Conservation (phyloP, 2,888 invertebrate species). For the Synanthedon myopaeformis region DNA sequence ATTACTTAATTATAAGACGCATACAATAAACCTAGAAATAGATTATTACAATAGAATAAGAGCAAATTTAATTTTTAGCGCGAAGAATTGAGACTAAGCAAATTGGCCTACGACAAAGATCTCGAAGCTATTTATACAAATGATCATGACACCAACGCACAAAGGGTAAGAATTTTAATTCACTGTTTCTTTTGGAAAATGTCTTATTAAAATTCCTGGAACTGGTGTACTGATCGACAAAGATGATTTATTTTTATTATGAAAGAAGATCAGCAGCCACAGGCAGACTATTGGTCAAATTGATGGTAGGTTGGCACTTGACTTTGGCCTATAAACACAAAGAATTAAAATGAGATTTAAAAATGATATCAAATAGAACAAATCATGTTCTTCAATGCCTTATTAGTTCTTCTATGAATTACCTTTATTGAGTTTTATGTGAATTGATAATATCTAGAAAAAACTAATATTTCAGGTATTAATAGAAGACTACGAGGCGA, state of each 20-base stretch:
- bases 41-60: not conserved
- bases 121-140: constrained; percentile 69
- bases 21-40: not conserved
- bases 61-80: constrained; percentile 23
- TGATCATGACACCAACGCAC: constrained; percentile 72
- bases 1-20: too few relatives aligned
- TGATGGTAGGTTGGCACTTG: too few relatives aligned
- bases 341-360: too few relatives aligned
- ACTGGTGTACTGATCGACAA: too few relatives aligned
- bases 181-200: too few relatives aligned
- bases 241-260: too few relatives aligned
- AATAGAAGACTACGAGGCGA: constrained; percentile 68
- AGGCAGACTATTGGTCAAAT: too few relatives aligned
- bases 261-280: too few relatives aligned
- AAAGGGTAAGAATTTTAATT: constrained; percentile 46
- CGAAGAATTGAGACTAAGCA: constrained; percentile 40
- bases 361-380: too few relatives aligned
- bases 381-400: too few relatives aligned
- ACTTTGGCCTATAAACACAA: too few relatives aligned
- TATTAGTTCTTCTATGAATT: not conserved
- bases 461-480: constrained; percentile 25
- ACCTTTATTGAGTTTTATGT: not conserved
- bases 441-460: not conserved
- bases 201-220: too few relatives aligned
- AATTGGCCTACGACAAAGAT: constrained; percentile 53